Evolutionary conservation across 2,888 invertebrate genomes (phyloP).

Genomic region (Pristionchus entomophagus): DNA sequence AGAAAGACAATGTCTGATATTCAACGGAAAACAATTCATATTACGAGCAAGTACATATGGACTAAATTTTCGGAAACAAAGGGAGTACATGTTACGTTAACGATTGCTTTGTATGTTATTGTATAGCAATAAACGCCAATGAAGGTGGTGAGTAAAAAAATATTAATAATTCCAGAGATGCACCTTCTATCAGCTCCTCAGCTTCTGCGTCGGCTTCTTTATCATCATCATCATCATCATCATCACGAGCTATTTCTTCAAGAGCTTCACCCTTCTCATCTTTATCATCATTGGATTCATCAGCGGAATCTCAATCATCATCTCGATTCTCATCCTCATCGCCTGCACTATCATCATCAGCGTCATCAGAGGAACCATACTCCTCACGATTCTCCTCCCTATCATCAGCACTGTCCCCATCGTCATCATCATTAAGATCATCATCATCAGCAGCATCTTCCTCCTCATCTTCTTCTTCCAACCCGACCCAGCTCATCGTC

Average conservation of each 20-base stretch:
- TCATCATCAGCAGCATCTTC: neutral
- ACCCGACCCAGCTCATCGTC: neutral
- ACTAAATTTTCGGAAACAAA: no score
- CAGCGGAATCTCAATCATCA: neutral
- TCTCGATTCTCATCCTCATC: neutral
- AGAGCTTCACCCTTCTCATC: neutral
- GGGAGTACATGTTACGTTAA: no score
- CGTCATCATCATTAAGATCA: no score
- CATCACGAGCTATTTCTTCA: neutral
- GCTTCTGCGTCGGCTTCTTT: neutral
- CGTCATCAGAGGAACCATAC: no score
- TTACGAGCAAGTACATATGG: no score
- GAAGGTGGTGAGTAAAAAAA: no score
- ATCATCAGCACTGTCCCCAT: neutral
- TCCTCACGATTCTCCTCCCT: neutral
- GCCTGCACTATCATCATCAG: no score
- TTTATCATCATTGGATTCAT: neutral
- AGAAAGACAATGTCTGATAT: neutral
- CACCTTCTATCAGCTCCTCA: neutral
- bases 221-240: neutral
- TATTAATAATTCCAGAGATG: constrained; percentile 14
- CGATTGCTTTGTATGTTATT: no score
- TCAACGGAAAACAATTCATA: no score
- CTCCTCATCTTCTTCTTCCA: neutral
- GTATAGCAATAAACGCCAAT: no score